These are phyloP conservation scores for Taphrorychus bicolor DNA, from an alignment of 2,888 invertebrate species.

Conservation along the genomic window DNA sequence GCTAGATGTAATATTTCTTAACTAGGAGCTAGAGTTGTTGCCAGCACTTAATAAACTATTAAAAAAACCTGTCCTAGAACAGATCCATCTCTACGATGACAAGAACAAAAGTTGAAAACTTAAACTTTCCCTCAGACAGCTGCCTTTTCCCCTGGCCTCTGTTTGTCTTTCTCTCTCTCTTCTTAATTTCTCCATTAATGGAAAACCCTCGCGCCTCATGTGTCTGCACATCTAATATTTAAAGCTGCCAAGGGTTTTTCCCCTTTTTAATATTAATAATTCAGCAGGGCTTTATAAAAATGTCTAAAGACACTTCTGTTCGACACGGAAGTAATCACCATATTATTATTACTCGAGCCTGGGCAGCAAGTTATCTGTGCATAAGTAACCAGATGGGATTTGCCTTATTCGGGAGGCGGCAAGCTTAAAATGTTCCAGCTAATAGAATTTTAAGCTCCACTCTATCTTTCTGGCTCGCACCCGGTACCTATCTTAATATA, in stretches of 20 bases:
- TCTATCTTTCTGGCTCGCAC: background rate
- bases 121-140: background rate
- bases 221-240: background rate
- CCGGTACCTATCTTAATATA: slow-evolving; percentile 4
- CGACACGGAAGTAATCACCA: background rate
- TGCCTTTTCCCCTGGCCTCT: background rate
- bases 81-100: no score
- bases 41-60: no score
- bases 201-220: background rate
- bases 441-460: slow-evolving; percentile 7
- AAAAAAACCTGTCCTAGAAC: no score
- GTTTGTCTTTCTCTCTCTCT: background rate
- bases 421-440: slow-evolving; percentile 3
- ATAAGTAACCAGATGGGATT: background rate
- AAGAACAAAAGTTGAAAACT: background rate
- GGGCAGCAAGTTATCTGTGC: background rate
- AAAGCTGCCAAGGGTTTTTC: background rate
- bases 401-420: background rate
- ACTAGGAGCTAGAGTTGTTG: no score
- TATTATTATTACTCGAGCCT: background rate
- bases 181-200: background rate
- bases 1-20: no score
- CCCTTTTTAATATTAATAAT: no score
- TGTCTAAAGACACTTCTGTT: background rate
- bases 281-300: background rate